Conservation (phyloP, 2,888 invertebrate species). For the Hypena proboscidalis region DNA sequence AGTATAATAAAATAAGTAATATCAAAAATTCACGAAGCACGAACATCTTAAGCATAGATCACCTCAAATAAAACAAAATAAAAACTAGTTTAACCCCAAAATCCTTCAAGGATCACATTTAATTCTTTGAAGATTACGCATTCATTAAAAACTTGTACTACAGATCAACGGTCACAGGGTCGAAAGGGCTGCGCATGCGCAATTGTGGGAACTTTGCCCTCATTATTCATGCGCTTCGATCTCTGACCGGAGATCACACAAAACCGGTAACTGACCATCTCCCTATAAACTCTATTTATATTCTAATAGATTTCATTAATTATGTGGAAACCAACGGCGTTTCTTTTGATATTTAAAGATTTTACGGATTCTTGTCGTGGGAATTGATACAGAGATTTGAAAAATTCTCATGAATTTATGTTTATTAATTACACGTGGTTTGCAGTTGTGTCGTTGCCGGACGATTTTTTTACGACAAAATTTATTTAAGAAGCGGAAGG, state of each 20-base stretch:
- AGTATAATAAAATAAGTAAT: too few species aligned
- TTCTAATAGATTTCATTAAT: conserved; percentile 59
- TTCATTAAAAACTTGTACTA: conserved; percentile 43
- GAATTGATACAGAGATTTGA: conserved; percentile 25
- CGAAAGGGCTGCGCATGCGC: conserved; percentile 67
- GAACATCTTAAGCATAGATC: too few species aligned
- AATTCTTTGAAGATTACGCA: conserved; percentile 18
- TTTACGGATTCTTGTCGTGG: conserved; percentile 19
- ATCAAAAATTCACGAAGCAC: too few species aligned
- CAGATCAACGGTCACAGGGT: conserved; percentile 74
- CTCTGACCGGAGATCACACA: conserved; percentile 71
- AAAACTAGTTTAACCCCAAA: conserved; percentile 7
- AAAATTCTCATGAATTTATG: conserved; percentile 19
- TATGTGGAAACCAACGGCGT: conserved; percentile 55
- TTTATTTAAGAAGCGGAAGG: background rate
- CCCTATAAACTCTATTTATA: conserved; percentile 60
- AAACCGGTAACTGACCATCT: conserved; percentile 61
- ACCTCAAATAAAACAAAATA: conserved; percentile 15
- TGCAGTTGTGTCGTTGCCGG: too few species aligned
- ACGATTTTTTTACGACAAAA: background rate
- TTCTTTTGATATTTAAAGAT: conserved; percentile 39
- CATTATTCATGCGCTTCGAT: conserved; percentile 51
- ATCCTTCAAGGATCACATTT: background rate
- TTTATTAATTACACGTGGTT: background rate
- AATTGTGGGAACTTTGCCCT: conserved; percentile 64